A percentile compares a stretch with the other conserved stretches of the same genome.
phyloP scores from a whole-genome alignment of 2,888 invertebrate genomes.

The Morpho achilles region DNA sequence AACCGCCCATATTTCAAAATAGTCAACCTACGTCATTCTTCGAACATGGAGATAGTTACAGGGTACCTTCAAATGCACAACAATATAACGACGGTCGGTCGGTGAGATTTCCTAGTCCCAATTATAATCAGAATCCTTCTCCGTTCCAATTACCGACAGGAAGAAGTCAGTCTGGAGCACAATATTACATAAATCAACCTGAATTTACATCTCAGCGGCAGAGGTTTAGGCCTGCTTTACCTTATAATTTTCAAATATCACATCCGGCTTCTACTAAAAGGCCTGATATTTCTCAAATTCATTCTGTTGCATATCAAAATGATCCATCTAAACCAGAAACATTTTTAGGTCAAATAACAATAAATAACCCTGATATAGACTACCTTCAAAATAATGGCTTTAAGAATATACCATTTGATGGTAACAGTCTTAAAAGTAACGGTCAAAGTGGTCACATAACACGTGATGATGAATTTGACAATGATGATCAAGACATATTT shows the following conservation, averaged over 20 bases:
- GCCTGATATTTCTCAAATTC: constrained; percentile 79
- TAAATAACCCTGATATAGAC: constrained; percentile 79
- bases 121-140: constrained; percentile 71
- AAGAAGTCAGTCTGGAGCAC: constrained; percentile 67
- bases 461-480: constrained; percentile 63
- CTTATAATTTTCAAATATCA: constrained; percentile 66
- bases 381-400: constrained; percentile 66
- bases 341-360: constrained; percentile 81
- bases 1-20: constrained; percentile 66
- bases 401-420: constrained; percentile 69
- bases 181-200: constrained; percentile 70
- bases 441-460: constrained; percentile 62
- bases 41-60: constrained; percentile 60
- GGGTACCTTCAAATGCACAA: constrained; percentile 51
- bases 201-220: constrained; percentile 60
- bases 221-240: constrained; percentile 62
- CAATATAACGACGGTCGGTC: constrained; percentile 57
- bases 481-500: constrained; percentile 63
- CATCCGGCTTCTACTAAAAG: constrained; percentile 74
- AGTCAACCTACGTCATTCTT: constrained; percentile 58
- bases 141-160: constrained; percentile 71
- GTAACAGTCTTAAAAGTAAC: constrained; percentile 70
- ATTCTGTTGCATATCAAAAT: constrained; percentile 77
- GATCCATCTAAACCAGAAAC: constrained; percentile 81
- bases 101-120: constrained; percentile 65